Conservation (phyloP, 1,140 invertebrate genomes). For the Bombus sylvicola region DNA sequence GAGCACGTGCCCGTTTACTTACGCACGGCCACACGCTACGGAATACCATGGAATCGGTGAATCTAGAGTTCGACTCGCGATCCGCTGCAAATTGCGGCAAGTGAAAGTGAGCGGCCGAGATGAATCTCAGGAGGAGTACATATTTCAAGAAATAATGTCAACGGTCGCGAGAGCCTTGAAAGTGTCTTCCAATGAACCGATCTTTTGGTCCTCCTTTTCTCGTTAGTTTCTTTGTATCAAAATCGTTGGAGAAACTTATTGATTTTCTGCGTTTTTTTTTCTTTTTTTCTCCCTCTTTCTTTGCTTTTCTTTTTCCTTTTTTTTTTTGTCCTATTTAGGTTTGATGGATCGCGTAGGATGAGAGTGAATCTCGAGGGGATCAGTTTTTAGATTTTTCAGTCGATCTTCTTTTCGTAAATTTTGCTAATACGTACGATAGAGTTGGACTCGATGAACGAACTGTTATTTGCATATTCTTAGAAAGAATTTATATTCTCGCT, state of each 20-base stretch:
- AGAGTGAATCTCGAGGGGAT: too few relatives aligned
- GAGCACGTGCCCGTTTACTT: not conserved
- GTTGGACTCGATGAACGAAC: too few relatives aligned
- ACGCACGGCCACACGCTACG: not conserved
- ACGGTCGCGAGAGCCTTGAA: conserved; percentile 54
- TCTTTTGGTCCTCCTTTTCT: not conserved
- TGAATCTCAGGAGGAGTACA: not conserved
- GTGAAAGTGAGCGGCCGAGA: conserved; percentile 63
- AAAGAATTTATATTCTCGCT: too few relatives aligned
- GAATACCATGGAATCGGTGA: not conserved
- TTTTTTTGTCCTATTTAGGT: too few relatives aligned
- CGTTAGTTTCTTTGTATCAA: not conserved
- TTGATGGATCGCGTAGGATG: too few relatives aligned
- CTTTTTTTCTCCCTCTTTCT: too few relatives aligned
- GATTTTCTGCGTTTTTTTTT: too few relatives aligned
- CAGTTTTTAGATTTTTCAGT: too few relatives aligned
- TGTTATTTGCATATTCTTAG: too few relatives aligned
- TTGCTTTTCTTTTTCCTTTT: rapidly evolving
- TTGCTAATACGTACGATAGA: too few relatives aligned
- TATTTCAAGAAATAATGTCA: conserved; percentile 46
- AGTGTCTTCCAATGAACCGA: conserved; percentile 2
- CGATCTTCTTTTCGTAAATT: too few relatives aligned
- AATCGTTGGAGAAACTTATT: too few relatives aligned
- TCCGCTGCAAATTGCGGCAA: conserved; percentile 52
- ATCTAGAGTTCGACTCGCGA: conserved; percentile 46